These are phyloP conservation scores for Xyrauchen texanus DNA, from an alignment of 2,113 vertebrate species.

Conservation along the genomic window DNA sequence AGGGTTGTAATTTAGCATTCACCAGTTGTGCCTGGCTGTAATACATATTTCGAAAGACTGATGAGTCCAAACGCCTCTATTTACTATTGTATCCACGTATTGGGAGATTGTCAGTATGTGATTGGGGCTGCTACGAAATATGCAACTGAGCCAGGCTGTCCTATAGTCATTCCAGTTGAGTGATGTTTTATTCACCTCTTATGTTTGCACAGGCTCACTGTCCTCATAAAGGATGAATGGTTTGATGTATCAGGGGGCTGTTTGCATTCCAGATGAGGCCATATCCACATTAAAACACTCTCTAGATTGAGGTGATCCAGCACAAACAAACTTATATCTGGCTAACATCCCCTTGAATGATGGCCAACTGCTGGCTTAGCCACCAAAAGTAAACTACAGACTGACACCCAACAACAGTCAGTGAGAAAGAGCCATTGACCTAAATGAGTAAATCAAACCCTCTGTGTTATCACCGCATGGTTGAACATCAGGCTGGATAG, in stretches of 20 bases:
- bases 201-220: slow-evolving; percentile 45
- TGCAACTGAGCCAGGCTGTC: not conserved
- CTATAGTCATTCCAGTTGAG: not conserved
- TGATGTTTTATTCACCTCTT: slow-evolving; percentile 53
- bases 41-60: slow-evolving; percentile 1
- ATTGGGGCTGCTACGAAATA: not conserved
- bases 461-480: slow-evolving; percentile 3
- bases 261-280: slow-evolving; percentile 46
- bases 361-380: slow-evolving; percentile 10
- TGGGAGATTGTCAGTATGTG: not conserved
- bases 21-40: not conserved
- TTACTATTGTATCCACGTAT: slow-evolving; percentile 14
- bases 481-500: not conserved
- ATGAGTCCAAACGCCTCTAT: not conserved
- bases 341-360: slow-evolving; percentile 14
- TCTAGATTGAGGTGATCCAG: slow-evolving; percentile 3
- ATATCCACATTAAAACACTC: slow-evolving; percentile 51
- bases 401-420: not conserved
- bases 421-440: not conserved
- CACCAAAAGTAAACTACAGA: slow-evolving; percentile 19
- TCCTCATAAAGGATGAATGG: slow-evolving; percentile 63
- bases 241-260: slow-evolving; percentile 41
- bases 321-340: slow-evolving; percentile 9
- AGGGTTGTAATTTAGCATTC: slow-evolving; percentile 3
- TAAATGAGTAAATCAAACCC: not conserved